Percentiles rank a stretch among this genome's conserved stretches.
phyloP scores from a whole-genome alignment of 2,113 vertebrate genomes.

The Nycticorax nycticorax region DNA sequence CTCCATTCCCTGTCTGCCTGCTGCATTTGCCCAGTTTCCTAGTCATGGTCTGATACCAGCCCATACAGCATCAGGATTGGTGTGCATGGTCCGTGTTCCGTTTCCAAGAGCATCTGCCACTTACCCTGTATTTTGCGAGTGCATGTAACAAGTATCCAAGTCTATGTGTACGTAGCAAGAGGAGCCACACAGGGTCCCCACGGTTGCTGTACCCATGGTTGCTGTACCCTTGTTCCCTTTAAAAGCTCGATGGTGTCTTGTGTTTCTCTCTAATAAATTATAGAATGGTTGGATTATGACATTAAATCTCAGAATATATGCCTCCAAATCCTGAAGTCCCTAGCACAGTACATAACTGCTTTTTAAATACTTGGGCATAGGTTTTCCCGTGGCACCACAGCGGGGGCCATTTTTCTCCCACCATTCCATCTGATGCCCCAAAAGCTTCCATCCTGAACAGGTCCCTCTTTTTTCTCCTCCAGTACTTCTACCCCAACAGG shows the following conservation, averaged over 20 bases:
- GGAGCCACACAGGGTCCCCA: not conserved
- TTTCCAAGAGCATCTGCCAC: not conserved
- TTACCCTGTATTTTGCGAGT: not conserved
- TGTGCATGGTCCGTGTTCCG: not conserved
- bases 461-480: not conserved
- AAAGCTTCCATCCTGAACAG: not conserved
- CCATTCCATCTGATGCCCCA: not conserved
- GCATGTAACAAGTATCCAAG: not conserved
- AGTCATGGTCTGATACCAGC: not conserved
- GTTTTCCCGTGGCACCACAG: not conserved
- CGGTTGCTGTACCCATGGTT: not conserved
- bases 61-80: not conserved
- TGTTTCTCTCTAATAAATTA: not conserved
- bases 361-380: not conserved
- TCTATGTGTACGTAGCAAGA: rapidly evolving
- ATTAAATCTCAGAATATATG: not conserved
- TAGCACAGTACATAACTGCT: not conserved
- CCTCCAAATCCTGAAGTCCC: not conserved
- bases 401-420: not conserved
- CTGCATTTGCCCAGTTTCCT: not conserved
- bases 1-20: not conserved
- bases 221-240: not conserved
- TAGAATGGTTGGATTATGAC: not conserved
- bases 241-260: not conserved
- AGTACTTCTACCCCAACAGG: not conserved